Conservation (phyloP, 1,140 invertebrate species). For the Lordiphosa clarofinis region DNA sequence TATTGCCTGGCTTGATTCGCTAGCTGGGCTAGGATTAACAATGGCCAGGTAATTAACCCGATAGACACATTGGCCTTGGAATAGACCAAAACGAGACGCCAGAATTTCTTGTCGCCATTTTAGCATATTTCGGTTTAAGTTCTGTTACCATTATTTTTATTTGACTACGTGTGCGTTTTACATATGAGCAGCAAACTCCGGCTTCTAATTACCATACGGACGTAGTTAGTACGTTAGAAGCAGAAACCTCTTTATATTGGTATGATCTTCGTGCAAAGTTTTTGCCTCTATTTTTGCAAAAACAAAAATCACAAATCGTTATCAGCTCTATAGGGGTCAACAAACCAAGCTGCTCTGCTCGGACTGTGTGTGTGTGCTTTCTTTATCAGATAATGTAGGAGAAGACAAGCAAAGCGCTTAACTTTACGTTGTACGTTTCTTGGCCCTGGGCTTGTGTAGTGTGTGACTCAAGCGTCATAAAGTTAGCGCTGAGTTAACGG, state of each 20-base stretch:
- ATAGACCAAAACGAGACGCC: slow-evolving; percentile 11
- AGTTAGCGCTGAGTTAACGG: slow-evolving; percentile 55
- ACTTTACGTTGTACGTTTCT: slow-evolving; percentile 13
- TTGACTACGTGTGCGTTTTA: slow-evolving; percentile 72
- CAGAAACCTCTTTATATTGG: slow-evolving; percentile 44
- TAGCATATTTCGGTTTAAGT: slow-evolving; percentile 30
- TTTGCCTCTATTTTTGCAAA: slow-evolving; percentile 47
- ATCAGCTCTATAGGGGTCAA: slow-evolving; percentile 58
- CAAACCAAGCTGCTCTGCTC: slow-evolving; percentile 39
- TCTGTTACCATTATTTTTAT: slow-evolving; percentile 66
- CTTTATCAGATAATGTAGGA: slow-evolving; percentile 67
- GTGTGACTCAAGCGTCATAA: slow-evolving; percentile 69
- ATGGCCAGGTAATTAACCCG: slow-evolving; percentile 72
- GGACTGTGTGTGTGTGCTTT: slow-evolving; percentile 16
- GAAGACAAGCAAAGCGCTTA: slow-evolving; percentile 46
- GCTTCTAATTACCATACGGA: slow-evolving; percentile 29
- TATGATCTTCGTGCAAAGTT: slow-evolving; percentile 69
- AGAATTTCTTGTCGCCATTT: slow-evolving; percentile 15
- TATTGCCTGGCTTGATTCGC: slow-evolving; percentile 22
- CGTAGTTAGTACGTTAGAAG: not conserved
- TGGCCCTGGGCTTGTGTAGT: not conserved
- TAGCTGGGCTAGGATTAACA: slow-evolving; percentile 65
- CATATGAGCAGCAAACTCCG: slow-evolving; percentile 48
- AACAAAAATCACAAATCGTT: slow-evolving; percentile 63
- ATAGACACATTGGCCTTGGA: slow-evolving; percentile 62